These are phyloP conservation scores for Atherinomorus stipes DNA, from an alignment of 2,113 vertebrate species.

Conservation along the genomic window DNA sequence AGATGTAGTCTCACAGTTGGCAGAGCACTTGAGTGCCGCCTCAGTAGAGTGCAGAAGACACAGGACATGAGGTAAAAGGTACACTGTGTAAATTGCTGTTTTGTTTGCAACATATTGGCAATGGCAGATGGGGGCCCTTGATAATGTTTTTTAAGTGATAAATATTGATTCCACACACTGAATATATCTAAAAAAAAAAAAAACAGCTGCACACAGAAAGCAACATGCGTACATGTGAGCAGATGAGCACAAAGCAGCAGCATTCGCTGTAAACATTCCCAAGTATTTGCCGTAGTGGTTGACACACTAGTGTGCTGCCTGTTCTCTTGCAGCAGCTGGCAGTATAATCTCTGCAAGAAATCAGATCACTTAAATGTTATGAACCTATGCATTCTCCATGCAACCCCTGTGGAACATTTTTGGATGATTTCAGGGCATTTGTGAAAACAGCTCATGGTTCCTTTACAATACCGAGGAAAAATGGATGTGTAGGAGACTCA, in stretches of 20 bases:
- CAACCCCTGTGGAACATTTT: neutral
- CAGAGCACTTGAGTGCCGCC: neutral
- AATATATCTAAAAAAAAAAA: no score
- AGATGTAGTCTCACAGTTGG: constrained; percentile 1
- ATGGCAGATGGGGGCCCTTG: neutral
- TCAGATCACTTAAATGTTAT: no score
- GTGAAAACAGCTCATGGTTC: neutral
- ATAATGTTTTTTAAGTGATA: neutral
- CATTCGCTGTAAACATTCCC: neutral
- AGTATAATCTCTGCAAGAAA: neutral
- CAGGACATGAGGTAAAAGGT: neutral
- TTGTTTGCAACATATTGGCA: neutral
- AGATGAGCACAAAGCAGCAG: neutral
- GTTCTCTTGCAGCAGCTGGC: neutral
- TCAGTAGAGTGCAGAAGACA: neutral
- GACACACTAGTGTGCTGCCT: neutral
- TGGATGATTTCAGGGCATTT: neutral
- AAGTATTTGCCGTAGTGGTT: neutral
- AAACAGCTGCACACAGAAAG: no score
- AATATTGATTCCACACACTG: no score
- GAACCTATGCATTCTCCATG: neutral
- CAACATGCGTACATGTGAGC: no score
- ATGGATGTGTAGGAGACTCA: constrained; percentile 8
- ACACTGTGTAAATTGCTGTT: neutral
- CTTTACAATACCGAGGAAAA: neutral